These are phyloP conservation scores for Cheracebus regulus DNA, from an alignment of 2,797 vertebrate genomes.

Conservation along the genomic window DNA sequence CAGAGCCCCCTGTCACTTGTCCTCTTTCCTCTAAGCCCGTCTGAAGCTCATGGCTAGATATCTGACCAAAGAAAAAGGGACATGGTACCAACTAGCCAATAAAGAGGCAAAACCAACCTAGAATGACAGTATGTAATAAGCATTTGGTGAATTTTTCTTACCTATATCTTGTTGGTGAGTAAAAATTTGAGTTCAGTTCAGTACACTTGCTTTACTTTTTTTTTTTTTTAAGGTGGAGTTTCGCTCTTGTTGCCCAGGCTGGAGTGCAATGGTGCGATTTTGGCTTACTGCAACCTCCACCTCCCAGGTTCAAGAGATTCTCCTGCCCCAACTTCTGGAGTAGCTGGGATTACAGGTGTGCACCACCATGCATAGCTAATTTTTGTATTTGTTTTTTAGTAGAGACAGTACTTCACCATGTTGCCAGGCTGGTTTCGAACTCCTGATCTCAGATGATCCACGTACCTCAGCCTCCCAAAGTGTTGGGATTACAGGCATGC, in stretches of 20 bases:
- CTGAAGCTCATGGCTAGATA: not conserved
- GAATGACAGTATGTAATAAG: not conserved
- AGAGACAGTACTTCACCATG: not conserved
- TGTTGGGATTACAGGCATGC: not conserved
- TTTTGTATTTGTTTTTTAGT: not conserved
- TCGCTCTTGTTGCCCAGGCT: not conserved
- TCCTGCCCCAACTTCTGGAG: not conserved
- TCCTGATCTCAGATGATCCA: not conserved
- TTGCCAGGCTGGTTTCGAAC: not conserved
- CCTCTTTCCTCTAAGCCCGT: not conserved
- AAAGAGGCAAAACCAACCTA: not conserved
- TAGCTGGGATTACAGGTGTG: not conserved
- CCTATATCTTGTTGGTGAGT: not conserved
- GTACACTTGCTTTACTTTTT: not conserved
- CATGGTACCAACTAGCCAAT: not conserved
- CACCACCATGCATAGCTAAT: not conserved
- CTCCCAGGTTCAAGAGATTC: not conserved
- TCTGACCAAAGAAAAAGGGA: not conserved
- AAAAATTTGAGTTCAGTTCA: not conserved
- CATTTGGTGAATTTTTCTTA: not conserved
- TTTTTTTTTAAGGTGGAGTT: not conserved
- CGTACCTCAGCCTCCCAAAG: not conserved
- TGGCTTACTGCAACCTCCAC: not conserved
- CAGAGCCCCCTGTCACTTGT: not conserved
- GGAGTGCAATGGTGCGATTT: not conserved